Base-by-base conservation (phyloP, 2,888 invertebrate species). In the Arge pagana region DNA sequence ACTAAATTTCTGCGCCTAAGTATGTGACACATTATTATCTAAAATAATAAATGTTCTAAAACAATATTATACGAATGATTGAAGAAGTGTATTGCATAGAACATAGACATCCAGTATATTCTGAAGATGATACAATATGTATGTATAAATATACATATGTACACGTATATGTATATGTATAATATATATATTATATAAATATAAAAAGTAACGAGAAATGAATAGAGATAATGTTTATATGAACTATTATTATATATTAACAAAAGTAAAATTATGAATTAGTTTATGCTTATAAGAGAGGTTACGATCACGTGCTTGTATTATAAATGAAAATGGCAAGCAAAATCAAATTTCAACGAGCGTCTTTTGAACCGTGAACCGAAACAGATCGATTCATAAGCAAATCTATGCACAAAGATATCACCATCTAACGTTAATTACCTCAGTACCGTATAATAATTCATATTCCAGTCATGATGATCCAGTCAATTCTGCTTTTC, bases 151-250 rank as follows among this genome's bases (percentile, higher is more conserved):
- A 45, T 33, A 33, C 21, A 16, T 40, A 15, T 35, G 23, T 39
- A n/a, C n/a, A n/a, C n/a, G n/a, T n/a, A n/a, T n/a, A 60, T 61
- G 63, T 60, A 63, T 51, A 53, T 56, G 55, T 59, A 57, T 53
- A 60, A 52, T 58, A 60, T 62, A 64, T 62, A 60, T 65, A 65
- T 55, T 65, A 66, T 62, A 67, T 64, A 61, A 61, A 53, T 49
- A 48, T 43, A 42, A 37, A 49, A 52, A 65, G 57, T 65, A 61
- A 64, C 52, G 59, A 58, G 59, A 59, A 71, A 67, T 67, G 66
- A 68, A 69, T 70, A 71, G 70, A 70, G 62, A 66, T 70, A 72
- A 72, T 70, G 72, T 74, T 75, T 73, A 71, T 72, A 74, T 72
- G 69, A 66, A 70, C 71, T 68, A 72, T 67, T 70, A 72, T 48